Percentiles rank a stretch among this genome's conserved stretches.
phyloP scores from a whole-genome alignment of 2,888 invertebrate genomes.

The Melinopterus prodromus region DNA sequence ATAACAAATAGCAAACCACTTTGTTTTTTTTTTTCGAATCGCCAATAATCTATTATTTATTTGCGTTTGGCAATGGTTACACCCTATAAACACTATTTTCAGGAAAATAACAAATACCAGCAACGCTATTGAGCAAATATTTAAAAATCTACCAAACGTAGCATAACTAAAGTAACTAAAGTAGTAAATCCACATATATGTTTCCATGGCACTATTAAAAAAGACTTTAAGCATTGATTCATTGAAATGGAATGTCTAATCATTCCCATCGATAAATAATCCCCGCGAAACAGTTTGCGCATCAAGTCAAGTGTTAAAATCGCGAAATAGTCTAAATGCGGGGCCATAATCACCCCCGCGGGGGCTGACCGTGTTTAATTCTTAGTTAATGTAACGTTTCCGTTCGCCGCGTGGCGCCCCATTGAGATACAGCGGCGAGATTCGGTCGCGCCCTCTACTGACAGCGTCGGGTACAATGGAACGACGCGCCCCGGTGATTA shows the following conservation, averaged over 20 bases:
- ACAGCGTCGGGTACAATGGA: constrained; percentile 4
- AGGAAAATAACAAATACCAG: too few species aligned
- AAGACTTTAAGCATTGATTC: not conserved
- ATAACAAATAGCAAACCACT: too few species aligned
- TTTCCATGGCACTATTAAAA: not conserved
- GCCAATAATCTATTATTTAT: too few species aligned
- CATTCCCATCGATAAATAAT: not conserved
- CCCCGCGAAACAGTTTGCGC: not conserved
- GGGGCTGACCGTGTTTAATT: constrained; percentile 36
- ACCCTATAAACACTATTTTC: too few species aligned
- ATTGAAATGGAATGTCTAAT: not conserved
- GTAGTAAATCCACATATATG: too few species aligned
- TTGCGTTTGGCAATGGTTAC: too few species aligned
- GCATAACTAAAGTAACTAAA: too few species aligned
- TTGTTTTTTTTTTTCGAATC: too few species aligned
- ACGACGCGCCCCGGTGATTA: not conserved
- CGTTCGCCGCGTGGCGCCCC: constrained; percentile 42
- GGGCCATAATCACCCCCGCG: not conserved
- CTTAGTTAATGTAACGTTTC: constrained; percentile 45
- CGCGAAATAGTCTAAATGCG: not conserved
- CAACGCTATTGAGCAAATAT: too few species aligned
- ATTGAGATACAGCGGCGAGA: constrained; percentile 21
- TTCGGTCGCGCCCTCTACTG: constrained; percentile 15
- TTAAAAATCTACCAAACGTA: too few species aligned
- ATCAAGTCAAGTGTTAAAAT: not conserved